Evolutionary conservation across 2,113 vertebrate genomes (phyloP).

Genomic region (Aphyosemion australe): DNA sequence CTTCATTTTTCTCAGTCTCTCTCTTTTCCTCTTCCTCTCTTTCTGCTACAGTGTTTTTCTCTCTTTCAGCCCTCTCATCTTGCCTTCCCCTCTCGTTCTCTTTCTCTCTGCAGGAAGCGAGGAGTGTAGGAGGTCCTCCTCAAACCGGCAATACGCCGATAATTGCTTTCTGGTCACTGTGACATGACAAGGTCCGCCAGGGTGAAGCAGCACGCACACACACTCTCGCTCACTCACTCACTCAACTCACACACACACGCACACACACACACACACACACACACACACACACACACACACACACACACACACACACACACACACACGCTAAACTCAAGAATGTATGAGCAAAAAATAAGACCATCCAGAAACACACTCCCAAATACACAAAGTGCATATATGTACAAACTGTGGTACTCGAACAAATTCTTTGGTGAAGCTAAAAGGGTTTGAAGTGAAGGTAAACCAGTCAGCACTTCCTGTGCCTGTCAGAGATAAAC

Average conservation of each 20-base stretch:
- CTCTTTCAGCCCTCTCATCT: constrained; percentile 42
- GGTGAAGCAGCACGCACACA: constrained; percentile 50
- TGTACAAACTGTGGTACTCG: constrained; percentile 39
- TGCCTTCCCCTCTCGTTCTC: constrained; percentile 22
- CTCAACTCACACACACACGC: neutral
- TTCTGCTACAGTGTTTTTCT: constrained; percentile 28
- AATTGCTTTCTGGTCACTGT: constrained; percentile 82
- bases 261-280: constrained; percentile 12
- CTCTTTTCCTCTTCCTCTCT: constrained; percentile 34
- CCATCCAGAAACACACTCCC: constrained; percentile 8
- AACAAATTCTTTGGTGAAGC: constrained; percentile 47
- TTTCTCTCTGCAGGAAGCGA: constrained; percentile 44
- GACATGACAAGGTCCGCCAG: constrained; percentile 71
- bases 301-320: neutral
- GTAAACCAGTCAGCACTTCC: constrained; percentile 24
- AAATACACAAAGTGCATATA: constrained; percentile 37
- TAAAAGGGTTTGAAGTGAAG: constrained; percentile 41
- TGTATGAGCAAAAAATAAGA: constrained; percentile 4
- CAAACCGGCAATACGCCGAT: constrained; percentile 69
- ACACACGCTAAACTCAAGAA: constrained; percentile 10
- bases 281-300: constrained; percentile 7
- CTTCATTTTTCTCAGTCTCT: constrained; percentile 21
- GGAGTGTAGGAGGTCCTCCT: constrained; percentile 54
- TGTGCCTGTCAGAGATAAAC: constrained; percentile 27
- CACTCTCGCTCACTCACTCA: constrained; percentile 7